These are phyloP conservation scores for Spicauda simplicius DNA, from an alignment of 2,888 invertebrate species.

Conservation along the genomic window DNA sequence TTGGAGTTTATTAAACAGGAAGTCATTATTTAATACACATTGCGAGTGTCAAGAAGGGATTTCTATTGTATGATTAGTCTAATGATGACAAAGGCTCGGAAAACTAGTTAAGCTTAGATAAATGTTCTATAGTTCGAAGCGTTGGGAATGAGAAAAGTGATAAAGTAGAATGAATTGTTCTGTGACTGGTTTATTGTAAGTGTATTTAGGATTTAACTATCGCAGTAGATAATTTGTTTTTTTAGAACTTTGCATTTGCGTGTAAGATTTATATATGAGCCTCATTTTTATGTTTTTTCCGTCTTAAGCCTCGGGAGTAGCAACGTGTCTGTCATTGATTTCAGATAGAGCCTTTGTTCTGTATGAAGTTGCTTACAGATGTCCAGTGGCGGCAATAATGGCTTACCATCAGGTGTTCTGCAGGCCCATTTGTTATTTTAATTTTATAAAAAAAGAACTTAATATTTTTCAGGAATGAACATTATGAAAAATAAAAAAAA, in stretches of 20 bases:
- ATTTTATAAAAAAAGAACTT: too few relatives aligned
- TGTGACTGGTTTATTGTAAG: slow-evolving; percentile 48
- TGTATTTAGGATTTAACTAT: slow-evolving; percentile 31
- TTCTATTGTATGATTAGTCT: slow-evolving; percentile 33
- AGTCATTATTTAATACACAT: background rate
- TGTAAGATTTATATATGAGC: too few relatives aligned
- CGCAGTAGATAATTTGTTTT: slow-evolving; percentile 1
- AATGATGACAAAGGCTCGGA: slow-evolving; percentile 53
- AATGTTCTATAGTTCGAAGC: slow-evolving; percentile 44
- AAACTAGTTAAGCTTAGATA: slow-evolving; percentile 49
- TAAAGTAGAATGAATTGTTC: slow-evolving; percentile 46
- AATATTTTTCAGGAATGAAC: too few relatives aligned
- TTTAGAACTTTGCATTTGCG: slow-evolving; percentile 3
- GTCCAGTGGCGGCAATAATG: too few relatives aligned
- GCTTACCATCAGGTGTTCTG: too few relatives aligned
- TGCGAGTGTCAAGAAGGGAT: background rate
- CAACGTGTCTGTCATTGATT: too few relatives aligned
- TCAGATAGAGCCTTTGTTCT: too few relatives aligned
- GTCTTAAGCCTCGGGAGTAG: too few relatives aligned
- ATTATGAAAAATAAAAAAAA: too few relatives aligned
- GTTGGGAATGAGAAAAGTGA: slow-evolving; percentile 49
- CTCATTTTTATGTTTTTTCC: too few relatives aligned
- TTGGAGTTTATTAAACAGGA: slow-evolving; percentile 1
- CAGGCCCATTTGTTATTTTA: too few relatives aligned
- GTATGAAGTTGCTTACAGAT: too few relatives aligned